A percentile compares a stretch with the other conserved stretches of the same genome.
Evolutionary conservation across 2,888 invertebrate genomes (phyloP).

Genomic region (Alloscopus bannaensis): DNA sequence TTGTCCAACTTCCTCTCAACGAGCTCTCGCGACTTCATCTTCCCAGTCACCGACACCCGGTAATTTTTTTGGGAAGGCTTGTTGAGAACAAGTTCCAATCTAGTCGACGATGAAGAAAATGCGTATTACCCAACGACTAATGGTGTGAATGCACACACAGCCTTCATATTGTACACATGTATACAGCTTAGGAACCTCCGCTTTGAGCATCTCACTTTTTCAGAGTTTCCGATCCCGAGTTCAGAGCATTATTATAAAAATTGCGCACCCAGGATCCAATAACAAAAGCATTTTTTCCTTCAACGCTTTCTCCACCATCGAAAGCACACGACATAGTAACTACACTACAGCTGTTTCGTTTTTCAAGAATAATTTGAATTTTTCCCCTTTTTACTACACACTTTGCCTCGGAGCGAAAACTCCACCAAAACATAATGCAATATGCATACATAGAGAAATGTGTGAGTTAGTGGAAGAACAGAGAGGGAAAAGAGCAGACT

Average conservation of each 20-base stretch:
- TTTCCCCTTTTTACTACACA: conserved; percentile 20
- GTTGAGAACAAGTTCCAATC: too few relatives aligned
- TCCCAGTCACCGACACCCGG: too few relatives aligned
- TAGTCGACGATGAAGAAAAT: conserved; percentile 23
- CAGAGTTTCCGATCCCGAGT: background rate
- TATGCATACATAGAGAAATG: conserved; percentile 31
- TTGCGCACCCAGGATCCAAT: background rate
- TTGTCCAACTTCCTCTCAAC: background rate
- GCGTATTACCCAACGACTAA: conserved; percentile 25
- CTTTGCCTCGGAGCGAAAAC: conserved; percentile 33
- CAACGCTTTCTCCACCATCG: background rate
- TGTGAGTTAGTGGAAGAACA: too few relatives aligned
- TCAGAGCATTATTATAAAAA: conserved; percentile 8
- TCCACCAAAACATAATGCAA: conserved; percentile 33
- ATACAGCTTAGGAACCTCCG: conserved; percentile 1
- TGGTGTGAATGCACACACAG: conserved; percentile 19
- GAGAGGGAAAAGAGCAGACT: background rate
- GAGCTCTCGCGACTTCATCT: background rate
- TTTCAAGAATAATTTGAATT: conserved; percentile 50
- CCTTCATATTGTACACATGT: background rate
- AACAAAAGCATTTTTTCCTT: background rate
- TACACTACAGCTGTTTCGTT: conserved; percentile 44
- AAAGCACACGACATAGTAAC: background rate
- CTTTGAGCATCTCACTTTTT: background rate
- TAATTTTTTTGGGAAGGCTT: too few relatives aligned